Percentiles rank a stretch among this genome's conserved stretches.
Evolutionary conservation across 2,113 vertebrate genomes (phyloP).

Genomic region (Oryzias melastigma): DNA sequence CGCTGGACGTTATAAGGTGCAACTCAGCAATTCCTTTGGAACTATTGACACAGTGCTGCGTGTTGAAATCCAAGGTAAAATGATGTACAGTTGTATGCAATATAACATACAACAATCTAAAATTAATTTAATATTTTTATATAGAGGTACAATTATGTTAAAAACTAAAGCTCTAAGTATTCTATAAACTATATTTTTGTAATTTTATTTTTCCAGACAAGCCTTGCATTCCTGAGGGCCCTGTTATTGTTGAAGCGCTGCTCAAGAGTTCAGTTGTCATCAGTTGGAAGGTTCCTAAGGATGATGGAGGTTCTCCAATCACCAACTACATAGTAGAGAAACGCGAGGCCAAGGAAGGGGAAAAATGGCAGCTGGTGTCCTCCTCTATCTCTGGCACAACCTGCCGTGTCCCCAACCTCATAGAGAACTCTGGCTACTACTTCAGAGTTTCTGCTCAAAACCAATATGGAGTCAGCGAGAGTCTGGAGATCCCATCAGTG

Average conservation of each 20-base stretch:
- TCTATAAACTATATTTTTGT: too few species aligned
- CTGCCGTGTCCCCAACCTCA: slow-evolving; percentile 91
- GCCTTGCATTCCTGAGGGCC: slow-evolving; percentile 89
- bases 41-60: slow-evolving; percentile 87
- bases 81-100: not conserved
- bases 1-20: slow-evolving; percentile 95
- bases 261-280: slow-evolving; percentile 93
- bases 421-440: slow-evolving; percentile 93
- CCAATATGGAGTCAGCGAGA: slow-evolving; percentile 90
- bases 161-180: too few species aligned
- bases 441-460: slow-evolving; percentile 98
- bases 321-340: slow-evolving; percentile 98
- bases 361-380: slow-evolving; percentile 93
- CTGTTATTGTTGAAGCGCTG: slow-evolving; percentile 90
- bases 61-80: slow-evolving; percentile 97
- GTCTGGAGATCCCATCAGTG: slow-evolving; percentile 90
- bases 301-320: slow-evolving; percentile 93
- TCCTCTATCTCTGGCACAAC: slow-evolving; percentile 90
- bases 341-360: slow-evolving; percentile 93
- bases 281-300: slow-evolving; percentile 93
- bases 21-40: slow-evolving; percentile 91
- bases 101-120: not conserved
- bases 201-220: slow-evolving; percentile 81
- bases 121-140: not conserved
- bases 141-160: not conserved